These are phyloP conservation scores for Pseudococcus longispinus DNA, from an alignment of 2,888 invertebrate species.

Conservation along the genomic window DNA sequence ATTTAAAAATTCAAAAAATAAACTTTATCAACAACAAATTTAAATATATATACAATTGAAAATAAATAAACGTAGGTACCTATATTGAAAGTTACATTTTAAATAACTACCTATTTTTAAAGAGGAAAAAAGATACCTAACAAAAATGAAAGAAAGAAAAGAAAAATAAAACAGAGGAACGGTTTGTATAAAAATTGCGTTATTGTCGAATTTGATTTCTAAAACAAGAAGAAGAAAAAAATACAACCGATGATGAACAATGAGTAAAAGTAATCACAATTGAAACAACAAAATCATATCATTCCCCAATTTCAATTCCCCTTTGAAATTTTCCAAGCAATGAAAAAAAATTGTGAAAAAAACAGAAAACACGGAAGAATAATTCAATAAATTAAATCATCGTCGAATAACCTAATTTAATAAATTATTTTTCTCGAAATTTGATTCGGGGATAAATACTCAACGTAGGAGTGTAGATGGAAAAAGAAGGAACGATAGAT, in stretches of 20 bases:
- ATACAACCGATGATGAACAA: not conserved
- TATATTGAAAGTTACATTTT: slow-evolving; percentile 21
- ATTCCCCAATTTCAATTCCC: not conserved
- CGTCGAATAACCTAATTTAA: not conserved
- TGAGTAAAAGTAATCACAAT: not conserved
- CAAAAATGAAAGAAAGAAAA: not conserved
- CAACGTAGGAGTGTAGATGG: not conserved
- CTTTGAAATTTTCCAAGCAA: not conserved
- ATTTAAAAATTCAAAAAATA: slow-evolving; percentile 11
- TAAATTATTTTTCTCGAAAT: not conserved
- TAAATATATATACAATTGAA: slow-evolving; percentile 34
- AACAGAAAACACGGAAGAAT: not conserved
- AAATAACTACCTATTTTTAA: not conserved
- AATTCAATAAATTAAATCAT: not conserved
- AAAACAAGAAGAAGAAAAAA: not conserved
- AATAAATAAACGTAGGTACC: slow-evolving; percentile 18
- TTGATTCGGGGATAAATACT: not conserved
- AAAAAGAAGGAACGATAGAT: not conserved
- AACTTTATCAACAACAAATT: slow-evolving; percentile 26
- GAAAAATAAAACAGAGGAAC: too few relatives aligned
- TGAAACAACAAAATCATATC: not conserved
- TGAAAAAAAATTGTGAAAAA: not conserved
- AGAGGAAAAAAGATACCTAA: not conserved
- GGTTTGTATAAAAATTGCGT: not conserved
- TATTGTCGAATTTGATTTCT: not conserved